Evolutionary conservation across 2,113 vertebrate genomes (phyloP), one percentile per base, ranked within the genome.

Genomic region (Alouatta palliata): DNA sequence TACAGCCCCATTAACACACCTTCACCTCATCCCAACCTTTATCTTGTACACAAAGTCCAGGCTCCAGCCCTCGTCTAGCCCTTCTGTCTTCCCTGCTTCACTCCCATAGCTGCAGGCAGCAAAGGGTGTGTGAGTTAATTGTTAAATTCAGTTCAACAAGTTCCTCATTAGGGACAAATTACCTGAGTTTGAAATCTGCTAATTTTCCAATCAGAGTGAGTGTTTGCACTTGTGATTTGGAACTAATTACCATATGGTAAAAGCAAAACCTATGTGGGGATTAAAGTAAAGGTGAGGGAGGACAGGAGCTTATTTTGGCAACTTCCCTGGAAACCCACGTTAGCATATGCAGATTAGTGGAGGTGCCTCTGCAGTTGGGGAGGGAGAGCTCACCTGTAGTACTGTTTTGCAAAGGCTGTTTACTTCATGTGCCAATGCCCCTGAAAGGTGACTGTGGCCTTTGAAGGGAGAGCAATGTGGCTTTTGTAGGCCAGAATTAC

Each of bases 191-290:
- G 98, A 98, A 99, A 98, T 99, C 98, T 98, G 98, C 98, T 99
- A 98, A 99, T 99, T 99, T 99, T 98, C 98, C 99, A 99, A 99
- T 99, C 98, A 99, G 98, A 97, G 97, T 98, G 98, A 99, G 99
- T 99, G 98, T 98, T 98, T 98, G 98, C 98, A 99, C 98, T 99
- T 99, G 98, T 98, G 98, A 98, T 98, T 98, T 98, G 98, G 98
- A 99, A 99, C 98, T 98, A 99, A 99, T 99, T 98, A 99, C 98
- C 98, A 98, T 98, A 98, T 98, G 98, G 97, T 98, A 99, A 98
- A 98, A 99, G 98, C 94, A 98, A 97, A 98, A 97, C 96, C 98
- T 98, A 98, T 89, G 97, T 98, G 95, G 97, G 98, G 98, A 98
- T 98, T 98, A 98, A 98, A 98, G 98, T 98, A 95, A 98, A 97